Conservation (phyloP, 1,140 invertebrate species). For the Rhopalosiphum maidis region DNA sequence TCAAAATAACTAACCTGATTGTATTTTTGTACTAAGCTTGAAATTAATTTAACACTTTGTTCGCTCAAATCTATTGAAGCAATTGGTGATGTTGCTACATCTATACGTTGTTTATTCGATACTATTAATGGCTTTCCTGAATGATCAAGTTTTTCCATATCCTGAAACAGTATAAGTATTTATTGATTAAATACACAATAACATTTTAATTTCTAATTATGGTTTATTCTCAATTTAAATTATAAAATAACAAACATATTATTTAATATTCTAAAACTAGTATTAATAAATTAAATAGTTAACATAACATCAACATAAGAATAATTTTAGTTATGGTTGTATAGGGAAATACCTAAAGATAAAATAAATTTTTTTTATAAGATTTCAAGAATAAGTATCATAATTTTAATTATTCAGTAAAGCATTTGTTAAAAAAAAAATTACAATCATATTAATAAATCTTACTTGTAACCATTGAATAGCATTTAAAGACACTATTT, state of each 20-base stretch:
- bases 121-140: slow-evolving; percentile 48
- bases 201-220: not conserved
- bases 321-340: not conserved
- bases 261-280: not conserved
- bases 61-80: slow-evolving; percentile 48
- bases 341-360: not conserved
- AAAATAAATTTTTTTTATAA: not conserved
- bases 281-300: not conserved
- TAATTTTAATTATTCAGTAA: not conserved
- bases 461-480: slow-evolving; percentile 58
- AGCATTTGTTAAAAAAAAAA: not conserved
- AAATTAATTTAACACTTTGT: slow-evolving; percentile 46
- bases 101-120: slow-evolving; percentile 28
- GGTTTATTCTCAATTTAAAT: not conserved
- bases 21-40: slow-evolving; percentile 53
- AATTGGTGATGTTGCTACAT: slow-evolving; percentile 38
- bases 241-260: not conserved
- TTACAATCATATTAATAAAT: not conserved
- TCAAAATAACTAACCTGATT: slow-evolving; percentile 24
- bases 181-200: not conserved
- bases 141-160: slow-evolving; percentile 54
- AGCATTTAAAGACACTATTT: slow-evolving; percentile 46
- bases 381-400: not conserved
- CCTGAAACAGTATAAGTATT: slow-evolving; percentile 32
- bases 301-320: not conserved